Conservation (phyloP, 2,797 vertebrate species). For the Gambelia wislizenii region DNA sequence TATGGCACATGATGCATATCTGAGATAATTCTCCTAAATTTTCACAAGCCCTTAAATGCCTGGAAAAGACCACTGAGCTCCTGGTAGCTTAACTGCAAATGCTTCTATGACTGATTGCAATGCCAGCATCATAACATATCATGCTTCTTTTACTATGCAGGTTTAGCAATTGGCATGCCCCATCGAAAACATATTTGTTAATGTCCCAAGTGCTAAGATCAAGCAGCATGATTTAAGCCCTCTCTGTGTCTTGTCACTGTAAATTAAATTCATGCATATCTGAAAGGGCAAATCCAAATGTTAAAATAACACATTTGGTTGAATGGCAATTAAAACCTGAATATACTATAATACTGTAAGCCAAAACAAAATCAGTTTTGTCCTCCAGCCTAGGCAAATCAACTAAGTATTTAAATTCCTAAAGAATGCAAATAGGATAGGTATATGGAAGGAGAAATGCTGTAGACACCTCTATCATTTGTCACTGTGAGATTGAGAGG, state of each 20-base stretch:
- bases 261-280: constrained; percentile 21
- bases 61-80: background rate
- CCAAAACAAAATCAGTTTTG: constrained; percentile 48
- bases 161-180: background rate
- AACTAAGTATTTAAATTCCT: constrained; percentile 31
- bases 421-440: background rate
- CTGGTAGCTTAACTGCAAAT: background rate
- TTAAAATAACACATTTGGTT: constrained; percentile 46
- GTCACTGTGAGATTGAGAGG: constrained; percentile 34
- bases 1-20: background rate
- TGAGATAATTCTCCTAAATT: background rate
- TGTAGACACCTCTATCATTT: background rate
- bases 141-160: background rate
- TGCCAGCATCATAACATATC: background rate
- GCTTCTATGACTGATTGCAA: background rate
- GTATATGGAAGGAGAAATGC: constrained; percentile 36
- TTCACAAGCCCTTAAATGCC: background rate
- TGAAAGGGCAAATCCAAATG: constrained; percentile 39
- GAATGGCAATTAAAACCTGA: background rate
- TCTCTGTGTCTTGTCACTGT: constrained; percentile 14
- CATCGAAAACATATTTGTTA: background rate
- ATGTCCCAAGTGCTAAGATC: background rate
- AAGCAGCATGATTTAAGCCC: background rate
- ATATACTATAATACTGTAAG: background rate
- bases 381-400: constrained; percentile 33